These are phyloP conservation scores for Oncorhynchus mykiss DNA, from an alignment of 2,113 vertebrate species.

Conservation along the genomic window DNA sequence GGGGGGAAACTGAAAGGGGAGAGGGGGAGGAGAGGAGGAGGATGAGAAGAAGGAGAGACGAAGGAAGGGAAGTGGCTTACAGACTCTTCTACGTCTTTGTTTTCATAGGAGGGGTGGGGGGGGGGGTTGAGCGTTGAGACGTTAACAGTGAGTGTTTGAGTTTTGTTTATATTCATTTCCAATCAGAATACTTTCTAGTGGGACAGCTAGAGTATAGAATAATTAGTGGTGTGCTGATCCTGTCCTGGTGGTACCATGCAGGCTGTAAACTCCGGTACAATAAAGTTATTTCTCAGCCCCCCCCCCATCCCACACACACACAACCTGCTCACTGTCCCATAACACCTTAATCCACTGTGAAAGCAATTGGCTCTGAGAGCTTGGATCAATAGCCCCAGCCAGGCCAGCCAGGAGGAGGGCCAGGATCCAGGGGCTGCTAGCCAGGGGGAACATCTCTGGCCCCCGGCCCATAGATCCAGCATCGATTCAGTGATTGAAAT, in stretches of 20 bases:
- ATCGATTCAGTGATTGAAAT: constrained; percentile 75
- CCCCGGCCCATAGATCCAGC: constrained; percentile 60
- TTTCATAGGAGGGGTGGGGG: no score
- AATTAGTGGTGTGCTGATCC: neutral
- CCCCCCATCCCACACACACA: constrained; percentile 19
- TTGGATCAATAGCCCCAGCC: constrained; percentile 69
- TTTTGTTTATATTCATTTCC: no score
- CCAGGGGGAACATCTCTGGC: constrained; percentile 70
- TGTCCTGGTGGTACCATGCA: neutral
- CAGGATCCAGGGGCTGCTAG: constrained; percentile 30
- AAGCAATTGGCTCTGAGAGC: constrained; percentile 74
- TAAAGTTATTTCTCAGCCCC: neutral
- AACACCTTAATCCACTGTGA: constrained; percentile 76
- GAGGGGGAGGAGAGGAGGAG: neutral
- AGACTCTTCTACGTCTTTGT: no score
- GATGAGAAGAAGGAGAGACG: neutral
- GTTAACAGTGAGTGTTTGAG: no score
- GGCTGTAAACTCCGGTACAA: neutral
- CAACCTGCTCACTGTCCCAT: constrained; percentile 58
- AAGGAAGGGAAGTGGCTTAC: neutral
- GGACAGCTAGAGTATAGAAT: no score
- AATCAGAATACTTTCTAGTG: no score
- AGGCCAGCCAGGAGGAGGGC: constrained; percentile 63
- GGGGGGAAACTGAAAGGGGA: neutral
- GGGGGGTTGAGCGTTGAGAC: no score